Evolutionary conservation across 1,140 invertebrate species (phyloP).

Genomic region (Mesaphorura yosii): DNA sequence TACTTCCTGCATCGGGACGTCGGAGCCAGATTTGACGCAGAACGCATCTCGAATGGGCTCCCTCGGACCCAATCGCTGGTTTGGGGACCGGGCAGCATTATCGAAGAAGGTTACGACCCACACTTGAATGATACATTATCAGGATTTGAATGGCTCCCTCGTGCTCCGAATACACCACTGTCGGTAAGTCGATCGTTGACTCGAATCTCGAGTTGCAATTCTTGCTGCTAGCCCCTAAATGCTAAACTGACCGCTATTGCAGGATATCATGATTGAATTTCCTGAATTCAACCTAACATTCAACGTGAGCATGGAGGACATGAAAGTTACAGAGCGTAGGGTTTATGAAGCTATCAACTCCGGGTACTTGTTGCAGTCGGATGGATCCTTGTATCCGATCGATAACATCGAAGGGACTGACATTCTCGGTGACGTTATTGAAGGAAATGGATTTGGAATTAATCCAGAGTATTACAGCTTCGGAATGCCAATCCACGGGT

Average conservation of each 20-base stretch:
- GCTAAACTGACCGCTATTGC: not conserved
- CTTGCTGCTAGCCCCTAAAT: not conserved
- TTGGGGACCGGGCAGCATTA: slow-evolving; percentile 7
- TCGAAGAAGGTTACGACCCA: slow-evolving; percentile 31
- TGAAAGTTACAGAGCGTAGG: slow-evolving; percentile 61
- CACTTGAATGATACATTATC: slow-evolving; percentile 26
- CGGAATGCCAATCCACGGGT: not conserved
- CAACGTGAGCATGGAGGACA: slow-evolving; percentile 40
- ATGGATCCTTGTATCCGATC: not conserved
- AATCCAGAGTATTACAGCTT: slow-evolving; percentile 6
- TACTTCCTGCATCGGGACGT: slow-evolving; percentile 58
- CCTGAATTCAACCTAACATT: not conserved
- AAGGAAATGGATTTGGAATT: not conserved
- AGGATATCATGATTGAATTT: slow-evolving; percentile 24
- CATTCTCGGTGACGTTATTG: not conserved
- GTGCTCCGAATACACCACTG: slow-evolving; percentile 18
- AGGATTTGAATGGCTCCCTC: slow-evolving; percentile 16
- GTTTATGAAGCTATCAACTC: slow-evolving; percentile 61
- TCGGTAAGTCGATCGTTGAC: not conserved
- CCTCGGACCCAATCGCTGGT: slow-evolving; percentile 12
- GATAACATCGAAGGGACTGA: not conserved
- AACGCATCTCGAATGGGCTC: slow-evolving; percentile 32
- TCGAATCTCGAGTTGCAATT: not conserved
- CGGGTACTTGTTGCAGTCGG: slow-evolving; percentile 41
- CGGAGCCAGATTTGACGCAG: slow-evolving; percentile 33